Conservation (phyloP, 2,113 vertebrate species). For the Hemichromis elongatus region DNA sequence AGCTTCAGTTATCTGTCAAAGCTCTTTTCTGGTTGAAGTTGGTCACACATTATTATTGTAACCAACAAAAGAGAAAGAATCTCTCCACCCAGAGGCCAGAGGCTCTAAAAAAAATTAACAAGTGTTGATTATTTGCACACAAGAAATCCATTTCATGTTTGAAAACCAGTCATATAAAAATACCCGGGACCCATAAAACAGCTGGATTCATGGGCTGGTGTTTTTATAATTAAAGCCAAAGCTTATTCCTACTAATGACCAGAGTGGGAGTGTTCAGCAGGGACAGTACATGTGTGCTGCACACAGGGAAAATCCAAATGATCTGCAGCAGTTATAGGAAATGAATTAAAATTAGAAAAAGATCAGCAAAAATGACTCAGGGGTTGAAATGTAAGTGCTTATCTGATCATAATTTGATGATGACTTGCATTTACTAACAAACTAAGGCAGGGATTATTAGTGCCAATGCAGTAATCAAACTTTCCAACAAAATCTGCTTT, state of each 20-base stretch:
- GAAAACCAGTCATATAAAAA: slow-evolving; percentile 75
- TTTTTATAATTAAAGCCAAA: slow-evolving; percentile 72
- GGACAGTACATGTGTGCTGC: slow-evolving; percentile 34
- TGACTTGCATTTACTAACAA: neutral
- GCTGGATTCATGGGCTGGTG: slow-evolving; percentile 57
- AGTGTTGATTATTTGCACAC: slow-evolving; percentile 67
- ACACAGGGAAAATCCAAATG: neutral
- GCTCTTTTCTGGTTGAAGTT: neutral
- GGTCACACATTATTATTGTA: slow-evolving; percentile 10
- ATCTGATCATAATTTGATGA: neutral
- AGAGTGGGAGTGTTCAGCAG: slow-evolving; percentile 30
- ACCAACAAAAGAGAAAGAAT: slow-evolving; percentile 31
- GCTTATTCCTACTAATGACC: slow-evolving; percentile 69
- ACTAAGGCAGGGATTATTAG: neutral
- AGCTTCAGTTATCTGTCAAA: slow-evolving; percentile 3
- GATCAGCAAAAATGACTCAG: neutral
- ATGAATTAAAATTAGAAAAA: neutral
- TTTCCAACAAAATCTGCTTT: neutral
- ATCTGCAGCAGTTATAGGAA: neutral
- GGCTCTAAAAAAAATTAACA: slow-evolving; percentile 57
- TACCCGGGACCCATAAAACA: slow-evolving; percentile 69
- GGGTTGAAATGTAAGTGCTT: neutral
- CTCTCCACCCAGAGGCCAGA: neutral
- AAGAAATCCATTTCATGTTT: slow-evolving; percentile 66
- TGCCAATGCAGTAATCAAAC: neutral